phyloP scores from a whole-genome alignment of 2,888 invertebrate species.

The Coleophora deauratella region DNA sequence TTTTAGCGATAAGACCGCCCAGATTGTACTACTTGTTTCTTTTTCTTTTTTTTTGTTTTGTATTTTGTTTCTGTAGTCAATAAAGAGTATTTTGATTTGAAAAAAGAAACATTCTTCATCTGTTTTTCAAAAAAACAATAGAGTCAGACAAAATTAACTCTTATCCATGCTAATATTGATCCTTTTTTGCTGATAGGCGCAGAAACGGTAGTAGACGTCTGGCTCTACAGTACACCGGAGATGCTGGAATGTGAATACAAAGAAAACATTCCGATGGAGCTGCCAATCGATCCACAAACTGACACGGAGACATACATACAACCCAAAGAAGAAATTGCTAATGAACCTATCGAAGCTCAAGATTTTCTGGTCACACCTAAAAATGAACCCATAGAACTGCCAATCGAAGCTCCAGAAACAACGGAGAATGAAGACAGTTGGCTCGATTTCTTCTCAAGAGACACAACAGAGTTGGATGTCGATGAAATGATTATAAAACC shows the following conservation, averaged over 20 bases:
- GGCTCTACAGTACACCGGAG: constrained; percentile 71
- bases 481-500: constrained; percentile 63
- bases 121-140: too few relatives aligned
- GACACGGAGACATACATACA: constrained; percentile 7
- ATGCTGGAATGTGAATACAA: constrained; percentile 53
- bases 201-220: constrained; percentile 85
- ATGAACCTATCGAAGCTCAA: not conserved
- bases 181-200: constrained; percentile 68
- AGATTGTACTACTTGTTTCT: too few relatives aligned
- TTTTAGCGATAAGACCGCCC: too few relatives aligned
- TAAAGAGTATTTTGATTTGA: too few relatives aligned
- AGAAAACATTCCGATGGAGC: constrained; percentile 19
- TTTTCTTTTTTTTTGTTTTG: too few relatives aligned
- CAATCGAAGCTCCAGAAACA: constrained; percentile 1
- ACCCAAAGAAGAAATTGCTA: constrained; percentile 14
- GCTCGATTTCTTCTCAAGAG: constrained; percentile 58
- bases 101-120: too few relatives aligned
- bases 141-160: too few relatives aligned
- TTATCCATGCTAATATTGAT: too few relatives aligned
- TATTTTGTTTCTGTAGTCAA: too few relatives aligned
- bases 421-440: constrained; percentile 33
- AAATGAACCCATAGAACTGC: not conserved
- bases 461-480: constrained; percentile 47
- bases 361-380: not conserved
- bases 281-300: constrained; percentile 12